Evolutionary conservation across 2,888 invertebrate genomes (phyloP).

Genomic region (Augiades crinisus): DNA sequence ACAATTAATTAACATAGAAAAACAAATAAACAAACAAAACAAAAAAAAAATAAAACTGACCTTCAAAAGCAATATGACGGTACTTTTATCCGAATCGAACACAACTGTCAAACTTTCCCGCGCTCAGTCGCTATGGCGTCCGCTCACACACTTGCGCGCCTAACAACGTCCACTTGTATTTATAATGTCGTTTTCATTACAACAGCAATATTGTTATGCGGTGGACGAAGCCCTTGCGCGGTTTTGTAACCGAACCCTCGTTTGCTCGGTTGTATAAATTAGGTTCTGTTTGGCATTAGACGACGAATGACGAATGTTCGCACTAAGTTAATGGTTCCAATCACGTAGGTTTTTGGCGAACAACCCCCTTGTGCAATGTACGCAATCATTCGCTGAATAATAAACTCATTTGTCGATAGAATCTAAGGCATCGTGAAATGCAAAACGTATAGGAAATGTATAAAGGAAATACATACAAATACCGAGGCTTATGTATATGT

Average conservation of each 20-base stretch:
- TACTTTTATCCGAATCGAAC: slow-evolving; percentile 43
- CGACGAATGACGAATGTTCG: slow-evolving; percentile 30
- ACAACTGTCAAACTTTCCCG: slow-evolving; percentile 64
- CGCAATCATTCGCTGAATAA: slow-evolving; percentile 2
- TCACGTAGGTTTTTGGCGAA: slow-evolving; percentile 23
- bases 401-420: background rate
- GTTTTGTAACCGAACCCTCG: slow-evolving; percentile 67
- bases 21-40: background rate
- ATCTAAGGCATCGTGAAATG: background rate
- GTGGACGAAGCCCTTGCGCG: slow-evolving; percentile 55
- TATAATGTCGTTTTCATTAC: slow-evolving; percentile 74
- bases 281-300: slow-evolving; percentile 30
- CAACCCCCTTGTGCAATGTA: slow-evolving; percentile 18
- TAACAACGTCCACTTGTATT: slow-evolving; percentile 62
- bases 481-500: too few species aligned
- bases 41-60: slow-evolving; percentile 50
- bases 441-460: background rate
- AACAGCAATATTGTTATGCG: slow-evolving; percentile 72
- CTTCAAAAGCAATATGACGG: slow-evolving; percentile 72
- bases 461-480: too few species aligned
- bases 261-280: slow-evolving; percentile 33
- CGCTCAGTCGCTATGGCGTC: slow-evolving; percentile 54
- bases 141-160: slow-evolving; percentile 59
- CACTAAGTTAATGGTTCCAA: slow-evolving; percentile 18
- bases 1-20: slow-evolving; percentile 1